Evolutionary conservation across 2,888 invertebrate genomes (phyloP).

Genomic region (Hypselothyrea guttata): DNA sequence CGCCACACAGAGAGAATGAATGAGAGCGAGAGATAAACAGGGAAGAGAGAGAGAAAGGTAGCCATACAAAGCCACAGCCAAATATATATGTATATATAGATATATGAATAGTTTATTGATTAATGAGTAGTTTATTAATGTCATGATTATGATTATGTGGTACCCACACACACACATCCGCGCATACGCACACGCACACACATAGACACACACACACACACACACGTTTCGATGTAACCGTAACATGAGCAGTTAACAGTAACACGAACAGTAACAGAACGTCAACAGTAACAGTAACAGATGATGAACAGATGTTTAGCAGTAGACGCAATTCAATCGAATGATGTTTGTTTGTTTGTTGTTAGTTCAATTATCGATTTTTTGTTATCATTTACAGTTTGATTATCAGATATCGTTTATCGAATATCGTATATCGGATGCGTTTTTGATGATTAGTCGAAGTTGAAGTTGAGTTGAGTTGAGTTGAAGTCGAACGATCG

Average conservation of each 20-base stretch:
- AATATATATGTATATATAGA: no score
- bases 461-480: constrained; percentile 41
- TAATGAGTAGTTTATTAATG: constrained; percentile 27
- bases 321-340: constrained; percentile 56
- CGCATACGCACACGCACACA: constrained; percentile 28
- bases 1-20: constrained; percentile 32
- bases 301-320: constrained; percentile 56
- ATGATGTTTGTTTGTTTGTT: constrained; percentile 54
- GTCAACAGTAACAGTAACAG: constrained; percentile 47
- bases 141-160: constrained; percentile 9
- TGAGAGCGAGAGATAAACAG: background rate
- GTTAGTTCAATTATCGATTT: no score
- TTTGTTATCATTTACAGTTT: constrained; percentile 59
- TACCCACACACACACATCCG: constrained; percentile 17
- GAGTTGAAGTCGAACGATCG: constrained; percentile 59
- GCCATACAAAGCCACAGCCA: constrained; percentile 57
- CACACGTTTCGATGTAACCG: constrained; percentile 31
- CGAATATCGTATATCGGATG: background rate
- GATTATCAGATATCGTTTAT: constrained; percentile 23
- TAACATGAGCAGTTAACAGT: constrained; percentile 39
- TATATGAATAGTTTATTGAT: constrained; percentile 23
- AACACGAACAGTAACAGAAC: constrained; percentile 51
- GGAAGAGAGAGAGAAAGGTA: constrained; percentile 8
- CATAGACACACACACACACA: constrained; percentile 25
- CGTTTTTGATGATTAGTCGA: constrained; percentile 47